A percentile compares a stretch with the other conserved stretches of the same genome.
Evolutionary conservation across 2,888 invertebrate species (phyloP).

Genomic region (Anoplius nigerrimus): DNA sequence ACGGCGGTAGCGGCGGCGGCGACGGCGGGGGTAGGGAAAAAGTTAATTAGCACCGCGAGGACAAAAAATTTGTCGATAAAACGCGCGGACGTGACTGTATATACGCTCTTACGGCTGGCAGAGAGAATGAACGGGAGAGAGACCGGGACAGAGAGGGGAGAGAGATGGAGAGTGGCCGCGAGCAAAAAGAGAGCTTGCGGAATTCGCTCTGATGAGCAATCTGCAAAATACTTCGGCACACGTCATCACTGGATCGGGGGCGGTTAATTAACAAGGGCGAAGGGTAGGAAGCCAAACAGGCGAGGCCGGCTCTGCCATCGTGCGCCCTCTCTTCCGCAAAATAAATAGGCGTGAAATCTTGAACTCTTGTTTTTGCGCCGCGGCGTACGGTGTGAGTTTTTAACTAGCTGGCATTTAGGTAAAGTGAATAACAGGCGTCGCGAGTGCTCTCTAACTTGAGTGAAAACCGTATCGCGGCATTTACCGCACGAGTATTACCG

Average conservation of each 20-base stretch:
- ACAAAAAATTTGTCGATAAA: no score
- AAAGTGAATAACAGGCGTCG: background rate
- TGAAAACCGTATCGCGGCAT: conserved; percentile 3
- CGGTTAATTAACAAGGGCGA: no score
- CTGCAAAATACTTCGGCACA: no score
- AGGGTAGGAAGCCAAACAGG: no score
- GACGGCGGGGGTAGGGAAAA: background rate
- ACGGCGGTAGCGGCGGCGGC: background rate
- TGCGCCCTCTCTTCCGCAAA: no score
- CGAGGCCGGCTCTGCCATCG: no score
- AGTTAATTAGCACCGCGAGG: background rate
- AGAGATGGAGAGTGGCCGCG: background rate
- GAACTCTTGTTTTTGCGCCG: conserved; percentile 20
- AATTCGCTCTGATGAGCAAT: background rate
- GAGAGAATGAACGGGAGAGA: background rate
- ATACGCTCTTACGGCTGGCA: no score
- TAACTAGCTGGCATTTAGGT: conserved; percentile 15
- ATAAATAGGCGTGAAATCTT: conserved; percentile 22
- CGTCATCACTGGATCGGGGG: no score
- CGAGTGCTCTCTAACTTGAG: background rate
- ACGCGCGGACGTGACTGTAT: no score
- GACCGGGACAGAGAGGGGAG: background rate
- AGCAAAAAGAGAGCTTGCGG: background rate
- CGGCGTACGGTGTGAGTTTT: conserved; percentile 18
- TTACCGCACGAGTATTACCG: background rate